Evolutionary conservation across 1,140 invertebrate genomes (phyloP), one percentile per base, ranked within the genome.

Genomic region (Aphaenogaster floridana): DNA sequence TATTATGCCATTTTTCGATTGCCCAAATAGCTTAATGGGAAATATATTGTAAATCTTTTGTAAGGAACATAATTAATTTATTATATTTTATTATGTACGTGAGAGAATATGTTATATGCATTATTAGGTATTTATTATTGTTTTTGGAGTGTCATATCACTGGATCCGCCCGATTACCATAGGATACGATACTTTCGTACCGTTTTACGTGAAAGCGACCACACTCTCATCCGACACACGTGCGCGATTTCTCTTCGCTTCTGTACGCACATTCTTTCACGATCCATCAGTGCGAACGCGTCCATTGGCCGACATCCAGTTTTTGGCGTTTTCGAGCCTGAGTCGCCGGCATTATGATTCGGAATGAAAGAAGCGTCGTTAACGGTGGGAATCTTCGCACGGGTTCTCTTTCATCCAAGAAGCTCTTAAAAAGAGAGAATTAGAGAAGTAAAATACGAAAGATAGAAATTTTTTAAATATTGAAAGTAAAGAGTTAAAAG

Each of bases 161-260:
- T 0, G 79, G 15, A 34, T 45, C 50, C 52, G 13, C 5, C 45
- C 8, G n/a, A 15, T 71, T 54, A 45, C 21, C 17, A 8, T 17
- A 15, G 17, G 17, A 21, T 3, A 9, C 45, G 36, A 78, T n/a
- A 45, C 64, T 59, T 76, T 39, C 61, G 59, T 78, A 45, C 9
- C 72, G 72, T 50, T 78, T 79, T 57, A 36, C 57, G 83, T 78
- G 83, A 85, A 85, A 85, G 83, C 74, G 57, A 54, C 42, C 39
- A 39, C 36, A n/a, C 48, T 69, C 48, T 48, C 63, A 45, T 15
- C 45, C 66, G 28, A 11, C 79, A 72, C 79, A 50, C 68, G 68
- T 64, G 71, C 34, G 74, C 83, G 83, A 85, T 85, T 85, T 85
- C 83, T 85, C 83, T n/a, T 76, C 42, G 42, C 72, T 48, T 13